These are phyloP conservation scores for Cyphomyrus discorhynchus DNA, from an alignment of 2,113 vertebrate genomes.

Conservation along the genomic window DNA sequence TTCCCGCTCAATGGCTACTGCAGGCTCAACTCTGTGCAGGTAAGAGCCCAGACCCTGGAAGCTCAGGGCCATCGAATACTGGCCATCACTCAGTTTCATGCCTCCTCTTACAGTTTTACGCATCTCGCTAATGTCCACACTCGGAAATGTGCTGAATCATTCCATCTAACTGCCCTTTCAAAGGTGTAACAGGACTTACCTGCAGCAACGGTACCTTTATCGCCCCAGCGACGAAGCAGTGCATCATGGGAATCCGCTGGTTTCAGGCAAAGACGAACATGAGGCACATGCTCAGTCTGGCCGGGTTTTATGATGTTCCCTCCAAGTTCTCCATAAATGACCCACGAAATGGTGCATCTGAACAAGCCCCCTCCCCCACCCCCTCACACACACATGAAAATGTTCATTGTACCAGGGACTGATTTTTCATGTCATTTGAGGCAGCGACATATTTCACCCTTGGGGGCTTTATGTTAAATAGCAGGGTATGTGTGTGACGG, in stretches of 20 bases:
- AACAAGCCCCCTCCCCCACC: not conserved
- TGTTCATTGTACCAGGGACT: not conserved
- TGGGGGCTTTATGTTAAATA: not conserved
- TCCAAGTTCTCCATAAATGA: not conserved
- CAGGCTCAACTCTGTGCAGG: conserved; percentile 84
- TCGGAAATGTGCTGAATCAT: not conserved
- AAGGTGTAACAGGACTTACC: not conserved
- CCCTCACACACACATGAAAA: not conserved
- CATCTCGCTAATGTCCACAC: not conserved
- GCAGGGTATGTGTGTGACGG: not conserved
- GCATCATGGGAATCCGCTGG: not conserved
- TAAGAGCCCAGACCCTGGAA: conserved; percentile 34
- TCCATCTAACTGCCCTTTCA: not conserved
- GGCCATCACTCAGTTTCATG: not conserved
- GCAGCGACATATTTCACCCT: not conserved
- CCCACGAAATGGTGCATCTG: not conserved
- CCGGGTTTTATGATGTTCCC: not conserved
- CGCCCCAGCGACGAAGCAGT: not conserved
- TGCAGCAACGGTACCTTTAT: not conserved
- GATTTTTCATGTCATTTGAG: not conserved
- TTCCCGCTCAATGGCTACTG: conserved; percentile 88
- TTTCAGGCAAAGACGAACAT: not conserved
- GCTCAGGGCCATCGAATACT: not conserved
- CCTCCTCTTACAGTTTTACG: not conserved
- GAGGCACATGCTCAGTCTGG: not conserved